Percentiles rank a stretch among this genome's conserved stretches.
These are phyloP conservation scores for Saiga tatarica DNA, from an alignment of 2,113 vertebrate genomes.

Conservation along the genomic window DNA sequence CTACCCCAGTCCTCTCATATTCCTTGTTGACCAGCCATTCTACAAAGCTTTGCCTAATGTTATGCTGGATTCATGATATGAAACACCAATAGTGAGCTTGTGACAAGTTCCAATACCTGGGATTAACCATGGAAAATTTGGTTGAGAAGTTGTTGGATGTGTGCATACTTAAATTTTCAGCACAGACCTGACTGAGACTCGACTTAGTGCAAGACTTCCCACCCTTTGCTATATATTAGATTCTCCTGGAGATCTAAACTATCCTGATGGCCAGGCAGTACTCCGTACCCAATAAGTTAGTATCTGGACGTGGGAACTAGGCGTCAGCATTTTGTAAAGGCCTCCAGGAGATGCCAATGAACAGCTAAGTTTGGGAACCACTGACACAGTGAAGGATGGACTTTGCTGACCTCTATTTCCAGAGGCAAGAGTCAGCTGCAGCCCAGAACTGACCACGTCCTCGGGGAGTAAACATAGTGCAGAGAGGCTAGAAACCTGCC, in stretches of 20 bases:
- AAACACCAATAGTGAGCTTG: neutral
- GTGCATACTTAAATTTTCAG: neutral
- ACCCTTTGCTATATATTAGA: too few relatives aligned
- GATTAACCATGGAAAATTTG: too few relatives aligned
- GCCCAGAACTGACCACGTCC: neutral
- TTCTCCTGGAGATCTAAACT: neutral
- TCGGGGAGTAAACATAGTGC: neutral
- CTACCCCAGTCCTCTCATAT: fast-evolving
- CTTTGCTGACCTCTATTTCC: neutral
- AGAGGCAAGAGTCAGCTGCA: neutral
- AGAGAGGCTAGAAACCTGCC: neutral
- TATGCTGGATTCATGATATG: neutral
- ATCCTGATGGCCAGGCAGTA: neutral
- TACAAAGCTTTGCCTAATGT: neutral
- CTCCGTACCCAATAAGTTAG: neutral
- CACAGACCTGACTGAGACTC: neutral
- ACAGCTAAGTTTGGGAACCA: neutral
- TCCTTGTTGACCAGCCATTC: neutral
- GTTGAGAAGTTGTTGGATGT: neutral
- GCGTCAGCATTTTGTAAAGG: neutral
- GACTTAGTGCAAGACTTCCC: neutral
- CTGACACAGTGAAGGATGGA: neutral
- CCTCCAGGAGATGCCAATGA: too few relatives aligned
- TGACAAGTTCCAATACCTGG: neutral
- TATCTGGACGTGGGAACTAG: neutral